phyloP scores from a whole-genome alignment of 2,113 vertebrate species.

The Myotis lucifugus region DNA sequence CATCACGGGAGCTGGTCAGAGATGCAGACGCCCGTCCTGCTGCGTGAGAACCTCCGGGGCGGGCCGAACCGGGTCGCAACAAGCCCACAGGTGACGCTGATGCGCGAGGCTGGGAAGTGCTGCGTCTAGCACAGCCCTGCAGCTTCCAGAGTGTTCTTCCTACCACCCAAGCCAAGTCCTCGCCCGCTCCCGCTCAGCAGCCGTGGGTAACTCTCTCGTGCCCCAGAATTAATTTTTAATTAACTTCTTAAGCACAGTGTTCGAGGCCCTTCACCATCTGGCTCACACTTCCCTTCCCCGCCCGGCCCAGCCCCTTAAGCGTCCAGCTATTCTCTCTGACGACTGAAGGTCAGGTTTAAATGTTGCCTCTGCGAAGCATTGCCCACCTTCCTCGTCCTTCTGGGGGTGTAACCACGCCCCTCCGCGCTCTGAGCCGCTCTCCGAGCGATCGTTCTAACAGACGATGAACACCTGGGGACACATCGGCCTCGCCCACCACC shows the following conservation, averaged over 20 bases:
- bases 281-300: background rate
- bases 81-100: background rate
- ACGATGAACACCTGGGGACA: rapidly evolving
- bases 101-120: background rate
- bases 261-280: background rate
- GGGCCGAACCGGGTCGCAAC: background rate
- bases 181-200: background rate
- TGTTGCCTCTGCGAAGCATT: rapidly evolving
- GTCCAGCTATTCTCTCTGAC: too few relatives aligned
- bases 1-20: background rate
- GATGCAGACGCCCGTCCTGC: background rate
- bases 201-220: background rate
- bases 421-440: background rate
- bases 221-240: background rate
- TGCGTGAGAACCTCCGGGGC: background rate
- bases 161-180: background rate
- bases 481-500: rapidly evolving
- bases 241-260: background rate
- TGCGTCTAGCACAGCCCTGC: rapidly evolving
- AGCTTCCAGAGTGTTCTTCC: background rate
- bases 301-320: too few relatives aligned
- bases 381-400: background rate
- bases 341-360: background rate
- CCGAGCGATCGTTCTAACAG: rapidly evolving
- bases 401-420: rapidly evolving